Base-by-base conservation (phyloP, 2,797 vertebrate species). In the Linurgus olivaceus region DNA sequence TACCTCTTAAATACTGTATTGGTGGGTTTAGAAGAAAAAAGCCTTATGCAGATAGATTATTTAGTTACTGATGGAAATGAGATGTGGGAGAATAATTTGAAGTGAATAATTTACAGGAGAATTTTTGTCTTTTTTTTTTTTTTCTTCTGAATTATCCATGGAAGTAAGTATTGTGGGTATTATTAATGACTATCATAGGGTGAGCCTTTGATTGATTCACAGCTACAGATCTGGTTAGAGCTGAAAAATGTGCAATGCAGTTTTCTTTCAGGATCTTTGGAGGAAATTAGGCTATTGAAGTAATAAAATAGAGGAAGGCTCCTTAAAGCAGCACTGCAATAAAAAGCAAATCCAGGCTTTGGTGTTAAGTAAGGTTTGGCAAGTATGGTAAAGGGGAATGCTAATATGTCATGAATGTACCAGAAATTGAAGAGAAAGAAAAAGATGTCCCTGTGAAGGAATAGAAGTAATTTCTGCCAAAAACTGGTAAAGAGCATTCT, bases 71-170 rank as follows among this genome's bases (percentile, higher is more conserved):
- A 26, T 83, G 50, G 24, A 94, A 91, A 67, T 5, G 6, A 57
- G 29, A 83, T 54, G 26, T 51, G 26, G 13, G 28, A 93, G 28
- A 94, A 94, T 70, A 94, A 91, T 33, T 68, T 68, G 23, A 93
- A 74, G 16, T 63, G 17, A 94, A 88, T 40, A 74, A 86, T 86
- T 83, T 80, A 74, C 76, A 75, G 35, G 28, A 78, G 20, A 19
- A 51, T 68, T 93, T 90, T 87, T 47, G 13, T 73, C 51, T 50
- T 89, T 87, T 80, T n/a, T 89, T 87, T 80, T n/a, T 80, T 31
- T 85, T 15, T 90, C 24, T 62, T 91, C 44, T 79, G 45, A 86
- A 94, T 95, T 93, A 91, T 65, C 72, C 11, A 65, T 74, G 58
- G 48, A 54, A 25, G 48, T 55, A 87, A 79, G 67, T 74, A 15